Base-by-base conservation (phyloP, 2,113 vertebrate species). In the Gasterosteus nipponicus region DNA sequence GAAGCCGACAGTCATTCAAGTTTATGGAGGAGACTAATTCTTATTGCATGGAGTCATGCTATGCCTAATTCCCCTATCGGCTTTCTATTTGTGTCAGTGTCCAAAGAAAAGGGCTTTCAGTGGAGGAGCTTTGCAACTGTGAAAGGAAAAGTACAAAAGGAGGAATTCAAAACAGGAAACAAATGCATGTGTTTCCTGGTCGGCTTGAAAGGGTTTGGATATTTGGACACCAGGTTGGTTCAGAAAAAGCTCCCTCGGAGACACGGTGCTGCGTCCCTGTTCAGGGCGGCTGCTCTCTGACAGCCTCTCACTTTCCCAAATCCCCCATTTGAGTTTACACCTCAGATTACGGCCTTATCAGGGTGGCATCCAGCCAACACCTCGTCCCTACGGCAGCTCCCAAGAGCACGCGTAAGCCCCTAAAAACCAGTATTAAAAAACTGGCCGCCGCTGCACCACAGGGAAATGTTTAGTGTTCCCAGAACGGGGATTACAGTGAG, bases 241-340 rank as follows among this genome's bases (percentile, higher is more conserved):
- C 16, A 26, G 35, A 47, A 35, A 26, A 22, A 56, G 56, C n/a
- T 51, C 69, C 38, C n/a, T 10, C 33, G 7, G 61, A 68, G n/a
- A 14, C 19, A 14, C 35, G 49, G 33, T 44, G 57, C 10, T 60
- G 64, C 74, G 33, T 80, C 74, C 26, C n/a, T 44, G 67, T 64
- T 62, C n/a, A 3, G 0, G 79, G 73, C 78, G 56, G 75, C 78
- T 47, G 67, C 78, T 74, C 75, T 51, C 26, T 85, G 87, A 89
- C 89, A 91, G 81, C 81, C 84, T 85, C 85, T 91, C 90, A 83
- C 85, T 80, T 82, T 26, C 69, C 39, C 57, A 86, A 91, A 92
- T 92, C 90, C 90, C 82, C 85, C 80, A 14, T 84, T 70, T 89
- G 91, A 87, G 83, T 83, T 91, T 83, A 91, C 92, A 92, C 92